Conservation (phyloP, 2,797 vertebrate genomes). For the Rhinoraja longicauda region DNA sequence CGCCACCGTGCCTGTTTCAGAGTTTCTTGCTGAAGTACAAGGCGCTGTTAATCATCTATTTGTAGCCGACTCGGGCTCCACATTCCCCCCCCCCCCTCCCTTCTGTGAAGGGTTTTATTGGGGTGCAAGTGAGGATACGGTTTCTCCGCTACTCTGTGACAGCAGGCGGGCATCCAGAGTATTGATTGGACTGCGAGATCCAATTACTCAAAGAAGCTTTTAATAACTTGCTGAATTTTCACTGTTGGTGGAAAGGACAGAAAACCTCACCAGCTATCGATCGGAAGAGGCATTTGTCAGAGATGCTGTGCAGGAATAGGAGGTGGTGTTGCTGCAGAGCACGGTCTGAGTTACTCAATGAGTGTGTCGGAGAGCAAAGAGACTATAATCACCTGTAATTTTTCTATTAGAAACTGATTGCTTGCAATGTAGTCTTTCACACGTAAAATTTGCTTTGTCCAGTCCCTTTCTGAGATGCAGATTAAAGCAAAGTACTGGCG, state of each 20-base stretch:
- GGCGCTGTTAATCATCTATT: background rate
- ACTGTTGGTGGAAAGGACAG: background rate
- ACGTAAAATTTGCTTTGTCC: background rate
- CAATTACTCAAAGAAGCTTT: conserved; percentile 39
- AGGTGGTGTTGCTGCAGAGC: conserved; percentile 7
- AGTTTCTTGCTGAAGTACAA: background rate
- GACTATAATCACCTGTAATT: conserved; percentile 9
- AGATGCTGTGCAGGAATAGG: background rate
- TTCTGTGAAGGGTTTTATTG: conserved; percentile 17
- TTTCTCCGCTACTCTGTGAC: conserved; percentile 3
- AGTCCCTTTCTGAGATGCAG: background rate
- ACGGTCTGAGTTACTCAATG: background rate
- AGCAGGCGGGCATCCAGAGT: background rate
- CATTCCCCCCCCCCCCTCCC: conserved; percentile 29
- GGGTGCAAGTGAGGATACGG: background rate
- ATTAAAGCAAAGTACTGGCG: background rate
- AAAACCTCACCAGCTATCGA: conserved; percentile 16
- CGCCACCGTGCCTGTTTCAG: no score
- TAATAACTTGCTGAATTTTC: conserved; percentile 38
- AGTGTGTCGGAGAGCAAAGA: conserved; percentile 5
- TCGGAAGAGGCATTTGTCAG: conserved; percentile 1
- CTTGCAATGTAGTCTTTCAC: background rate
- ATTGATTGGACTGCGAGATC: conserved; percentile 36
- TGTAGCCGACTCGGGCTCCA: background rate
- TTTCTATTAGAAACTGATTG: conserved; percentile 15